Evolutionary conservation across 2,797 vertebrate genomes (phyloP), one percentile per base, ranked within the genome.

Genomic region (Macroramphosus scolopax): DNA sequence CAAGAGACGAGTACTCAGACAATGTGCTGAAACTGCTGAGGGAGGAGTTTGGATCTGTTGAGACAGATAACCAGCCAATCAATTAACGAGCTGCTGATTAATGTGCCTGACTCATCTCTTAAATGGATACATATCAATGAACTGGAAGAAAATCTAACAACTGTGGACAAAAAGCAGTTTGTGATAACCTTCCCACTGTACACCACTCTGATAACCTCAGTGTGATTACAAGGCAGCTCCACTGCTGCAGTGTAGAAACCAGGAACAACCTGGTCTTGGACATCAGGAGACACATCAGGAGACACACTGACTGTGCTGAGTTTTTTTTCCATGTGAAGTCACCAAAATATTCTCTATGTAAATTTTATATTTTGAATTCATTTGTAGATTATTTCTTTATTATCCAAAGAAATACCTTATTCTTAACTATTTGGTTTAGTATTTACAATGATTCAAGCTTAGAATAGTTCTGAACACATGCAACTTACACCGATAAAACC

Each of bases 21-120:
- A 97, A 93, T 0, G 87, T 93, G 53, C 67, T 90, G 17, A 76
- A 51, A 10, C 89, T 98, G 75, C 89, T 96, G 57, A 53, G 37
- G 29, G 83, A 83, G 39, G 81, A 85, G 57, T 66, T 73, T 13
- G 72, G 45, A 46, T 35, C 18, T 0, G 5, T 8, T 4, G 50
- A 43, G 1, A 26, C 50, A 2, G 16, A 11, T 38, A 3, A 45
- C 7, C 29, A 40, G 42, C 14, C 33, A 8, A 6, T 20, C 39
- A n/a, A 33, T 25, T 42, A 43, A 63, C 35, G 49, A 65, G 42
- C 42, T n/a, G 20, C 5, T 41, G 69, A 35, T 37, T 16, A 37
- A 59, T 37, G 44, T 6, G 28, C 44, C 3, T 7, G 51, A 51
- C 32, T 45, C 24, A 0, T 37, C 33, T 22, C 30, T 40, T 20